Conservation (phyloP, 2,888 invertebrate genomes). For the Protodeltote pygarga region DNA sequence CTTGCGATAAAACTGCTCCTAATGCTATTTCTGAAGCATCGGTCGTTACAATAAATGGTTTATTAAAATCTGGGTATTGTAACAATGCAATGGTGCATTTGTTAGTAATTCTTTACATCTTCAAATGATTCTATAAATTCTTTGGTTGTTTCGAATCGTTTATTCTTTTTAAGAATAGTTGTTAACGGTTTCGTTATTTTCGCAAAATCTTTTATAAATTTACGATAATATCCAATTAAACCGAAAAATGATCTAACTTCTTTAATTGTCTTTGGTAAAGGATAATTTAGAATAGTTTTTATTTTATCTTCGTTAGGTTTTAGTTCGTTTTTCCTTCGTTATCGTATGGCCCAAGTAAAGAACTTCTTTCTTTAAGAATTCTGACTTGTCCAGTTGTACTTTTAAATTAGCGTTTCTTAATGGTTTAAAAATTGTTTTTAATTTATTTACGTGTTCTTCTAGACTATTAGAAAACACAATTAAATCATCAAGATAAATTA, state of each 20-base stretch:
- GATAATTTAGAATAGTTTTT: not conserved
- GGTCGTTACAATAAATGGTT: conserved; percentile 35
- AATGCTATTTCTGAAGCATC: conserved; percentile 42
- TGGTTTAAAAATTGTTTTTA: not conserved
- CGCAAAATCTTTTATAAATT: conserved; percentile 1
- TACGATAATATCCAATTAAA: not conserved
- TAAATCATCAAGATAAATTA: conserved; percentile 7
- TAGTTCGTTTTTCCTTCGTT: not conserved
- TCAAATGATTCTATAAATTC: too few relatives aligned
- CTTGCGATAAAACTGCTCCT: conserved; percentile 44
- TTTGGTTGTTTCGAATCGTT: not conserved
- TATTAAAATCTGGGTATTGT: conserved; percentile 36
- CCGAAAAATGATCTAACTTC: conserved; percentile 8
- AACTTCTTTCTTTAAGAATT: conserved; percentile 4
- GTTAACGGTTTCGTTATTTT: conserved; percentile 2
- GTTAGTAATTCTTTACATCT: not conserved
- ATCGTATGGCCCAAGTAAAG: conserved; percentile 1
- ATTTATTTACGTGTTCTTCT: conserved; percentile 2
- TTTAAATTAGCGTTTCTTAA: not conserved
- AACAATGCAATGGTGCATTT: conserved; percentile 5
- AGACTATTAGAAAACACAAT: not conserved
- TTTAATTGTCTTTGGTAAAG: not conserved
- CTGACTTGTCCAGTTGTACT: conserved; percentile 4
- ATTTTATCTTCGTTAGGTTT: conserved; percentile 8
- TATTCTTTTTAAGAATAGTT: not conserved